Percentiles rank a stretch among this genome's conserved stretches.
Evolutionary conservation across 2,113 vertebrate genomes (phyloP).

Genomic region (Pachycephala philippinensis): DNA sequence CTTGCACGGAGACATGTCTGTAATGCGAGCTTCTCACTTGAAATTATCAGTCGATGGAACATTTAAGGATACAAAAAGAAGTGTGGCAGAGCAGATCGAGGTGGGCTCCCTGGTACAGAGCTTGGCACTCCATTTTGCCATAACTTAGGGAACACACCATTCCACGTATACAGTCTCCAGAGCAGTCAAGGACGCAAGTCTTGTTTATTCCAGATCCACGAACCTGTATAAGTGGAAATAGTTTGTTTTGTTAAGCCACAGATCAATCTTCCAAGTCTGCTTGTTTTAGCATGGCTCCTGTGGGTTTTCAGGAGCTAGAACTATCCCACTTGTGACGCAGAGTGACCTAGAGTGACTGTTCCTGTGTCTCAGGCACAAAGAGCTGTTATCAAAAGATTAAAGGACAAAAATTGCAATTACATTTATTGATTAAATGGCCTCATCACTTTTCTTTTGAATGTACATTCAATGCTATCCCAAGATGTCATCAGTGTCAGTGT

Average conservation of each 20-base stretch:
- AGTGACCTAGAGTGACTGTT: neutral
- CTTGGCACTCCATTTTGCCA: neutral
- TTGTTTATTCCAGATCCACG: neutral
- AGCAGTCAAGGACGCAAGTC: neutral
- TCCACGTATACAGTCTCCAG: neutral
- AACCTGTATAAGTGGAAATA: neutral
- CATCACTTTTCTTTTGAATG: neutral
- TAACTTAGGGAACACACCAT: neutral
- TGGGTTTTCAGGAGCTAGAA: neutral
- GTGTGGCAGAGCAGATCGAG: fast-evolving
- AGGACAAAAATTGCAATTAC: neutral
- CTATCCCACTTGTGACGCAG: neutral
- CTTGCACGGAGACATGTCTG: neutral
- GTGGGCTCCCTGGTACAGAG: fast-evolving
- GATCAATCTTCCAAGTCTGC: neutral
- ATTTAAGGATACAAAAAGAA: neutral
- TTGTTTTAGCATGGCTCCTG: neutral
- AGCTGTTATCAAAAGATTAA: neutral
- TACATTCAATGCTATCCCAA: neutral
- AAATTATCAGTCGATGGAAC: neutral
- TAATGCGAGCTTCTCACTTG: neutral
- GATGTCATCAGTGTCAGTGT: neutral
- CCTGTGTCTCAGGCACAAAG: neutral
- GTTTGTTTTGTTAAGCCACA: neutral
- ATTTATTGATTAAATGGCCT: neutral